phyloP scores from a whole-genome alignment of 2,888 invertebrate genomes.

The Charanyca ferruginea region DNA sequence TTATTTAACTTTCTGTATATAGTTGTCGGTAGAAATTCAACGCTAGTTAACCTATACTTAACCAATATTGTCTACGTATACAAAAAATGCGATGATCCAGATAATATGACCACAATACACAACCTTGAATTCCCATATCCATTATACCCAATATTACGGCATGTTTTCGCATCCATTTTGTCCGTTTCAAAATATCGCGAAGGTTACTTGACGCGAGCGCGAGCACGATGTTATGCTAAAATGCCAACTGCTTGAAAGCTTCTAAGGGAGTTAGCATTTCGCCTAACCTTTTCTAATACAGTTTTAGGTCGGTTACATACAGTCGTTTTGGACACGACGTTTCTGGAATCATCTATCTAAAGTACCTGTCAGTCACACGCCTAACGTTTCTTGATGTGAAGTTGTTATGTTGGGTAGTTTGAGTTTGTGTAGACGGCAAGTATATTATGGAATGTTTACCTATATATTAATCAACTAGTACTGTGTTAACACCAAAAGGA shows the following conservation, averaged over 20 bases:
- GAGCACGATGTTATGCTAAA: conserved; percentile 68
- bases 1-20: no score
- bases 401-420: neutral
- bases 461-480: neutral
- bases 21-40: neutral
- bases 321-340: neutral
- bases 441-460: neutral
- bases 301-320: conserved; percentile 27
- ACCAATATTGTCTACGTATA: conserved; percentile 5
- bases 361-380: conserved; percentile 6
- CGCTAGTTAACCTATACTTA: neutral
- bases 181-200: conserved; percentile 35
- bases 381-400: neutral
- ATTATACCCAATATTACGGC: conserved; percentile 28
- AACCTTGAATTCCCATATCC: conserved; percentile 46
- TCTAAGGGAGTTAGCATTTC: conserved; percentile 59
- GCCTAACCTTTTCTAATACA: conserved; percentile 64
- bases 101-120: conserved; percentile 5
- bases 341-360: conserved; percentile 23
- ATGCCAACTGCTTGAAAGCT: conserved; percentile 74
- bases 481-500: neutral
- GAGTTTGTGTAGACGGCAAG: neutral
- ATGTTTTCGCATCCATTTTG: conserved; percentile 44
- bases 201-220: conserved; percentile 54
- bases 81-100: neutral